Evolutionary conservation across 2,113 vertebrate species (phyloP).

Genomic region (Channa maculata): DNA sequence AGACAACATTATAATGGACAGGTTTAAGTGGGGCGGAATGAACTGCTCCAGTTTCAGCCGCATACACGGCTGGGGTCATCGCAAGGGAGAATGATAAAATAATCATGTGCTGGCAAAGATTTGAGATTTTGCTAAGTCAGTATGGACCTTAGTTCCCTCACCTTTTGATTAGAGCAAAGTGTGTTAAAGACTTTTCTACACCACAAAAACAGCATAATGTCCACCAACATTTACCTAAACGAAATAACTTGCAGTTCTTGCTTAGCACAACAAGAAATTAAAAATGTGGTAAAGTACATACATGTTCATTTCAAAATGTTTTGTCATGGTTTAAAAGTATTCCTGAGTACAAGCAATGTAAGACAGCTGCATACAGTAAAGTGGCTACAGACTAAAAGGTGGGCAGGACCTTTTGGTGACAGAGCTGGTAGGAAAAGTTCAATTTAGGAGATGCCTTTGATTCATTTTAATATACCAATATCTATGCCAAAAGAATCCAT

Average conservation of each 20-base stretch:
- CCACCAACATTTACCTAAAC: no score
- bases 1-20: conserved; percentile 64
- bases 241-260: no score
- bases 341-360: background rate
- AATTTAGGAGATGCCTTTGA: background rate
- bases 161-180: conserved; percentile 20
- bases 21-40: conserved; percentile 79
- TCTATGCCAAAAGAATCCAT: no score
- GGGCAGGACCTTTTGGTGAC: no score
- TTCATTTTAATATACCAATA: background rate
- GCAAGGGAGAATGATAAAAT: conserved; percentile 47
- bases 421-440: no score
- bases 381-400: background rate
- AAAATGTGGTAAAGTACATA: no score
- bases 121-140: conserved; percentile 43
- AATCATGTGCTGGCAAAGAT: conserved; percentile 37
- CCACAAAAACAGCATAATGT: no score
- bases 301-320: background rate
- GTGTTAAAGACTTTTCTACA: conserved; percentile 3
- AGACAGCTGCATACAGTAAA: background rate
- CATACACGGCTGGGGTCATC: conserved; percentile 38
- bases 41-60: conserved; percentile 66
- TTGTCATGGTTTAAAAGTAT: background rate
- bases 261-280: no score
- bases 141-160: background rate